Base-by-base conservation (phyloP, 2,888 invertebrate genomes). In the Stenchaetothrips biformis region DNA sequence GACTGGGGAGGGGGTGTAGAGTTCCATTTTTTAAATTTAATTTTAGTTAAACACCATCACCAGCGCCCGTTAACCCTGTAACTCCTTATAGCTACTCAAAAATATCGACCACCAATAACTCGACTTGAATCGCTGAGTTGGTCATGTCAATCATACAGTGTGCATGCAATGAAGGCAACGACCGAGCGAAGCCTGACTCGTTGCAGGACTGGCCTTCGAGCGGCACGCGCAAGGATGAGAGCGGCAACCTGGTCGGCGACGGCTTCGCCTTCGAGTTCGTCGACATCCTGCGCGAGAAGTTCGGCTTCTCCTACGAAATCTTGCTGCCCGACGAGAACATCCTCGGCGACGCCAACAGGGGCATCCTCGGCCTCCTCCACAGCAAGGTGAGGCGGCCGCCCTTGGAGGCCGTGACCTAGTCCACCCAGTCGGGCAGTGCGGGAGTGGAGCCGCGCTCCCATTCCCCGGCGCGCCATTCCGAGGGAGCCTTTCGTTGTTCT, bases 211-310 rank as follows among this genome's bases (percentile, higher is more conserved):
- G 81, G 83, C 88, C 88, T 0, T 85, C 86, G 81, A 87, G 87
- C 37, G 85, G 84, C 80, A 83, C 84, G 7, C 82, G 81, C 21
- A 78, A 82, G 9, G 85, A 85, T 77, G 81, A 74, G 16, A 90
- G 92, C 86, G 92, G 91, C 0, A 90, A 88, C 0, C 83, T 89
- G 7, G 83, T 88, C 0, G 94, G 94, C 0, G 85, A 84, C 1
- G 95, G 95, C 0, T 91, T 94, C 8, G 92, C 94, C 0, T 95
- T 95, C 85, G 88, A 90, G 80, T 86, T 95, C 80, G 86, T 95
- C 13, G 87, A 92, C 48, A 91, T 94, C 78, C 87, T 95, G 4
- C 89, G 90, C 77, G 86, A 91, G 80, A 91, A 91, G 83, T 92
- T 92, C 83, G 92, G 93, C 83, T 95, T 95, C 82, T 92, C 92